Base-by-base conservation (phyloP, 1,140 invertebrate genomes). In the Cephus cinctus region DNA sequence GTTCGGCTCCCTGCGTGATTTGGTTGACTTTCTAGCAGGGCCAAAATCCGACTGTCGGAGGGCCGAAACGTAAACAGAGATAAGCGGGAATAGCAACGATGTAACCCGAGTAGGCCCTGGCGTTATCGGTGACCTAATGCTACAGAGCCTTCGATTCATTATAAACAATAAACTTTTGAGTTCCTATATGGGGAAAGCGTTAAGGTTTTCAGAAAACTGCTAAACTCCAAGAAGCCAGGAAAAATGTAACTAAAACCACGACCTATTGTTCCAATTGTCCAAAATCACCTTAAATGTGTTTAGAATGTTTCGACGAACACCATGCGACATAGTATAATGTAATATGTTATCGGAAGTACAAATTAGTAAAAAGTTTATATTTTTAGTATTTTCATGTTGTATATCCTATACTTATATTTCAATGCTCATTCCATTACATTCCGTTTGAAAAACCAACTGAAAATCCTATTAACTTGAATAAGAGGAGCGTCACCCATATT, bases 221-320 rank as follows among this genome's bases (percentile, higher is more conserved):
- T n/a, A n/a, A 6, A 27, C 25, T 6, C 25, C 25, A 27, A 27
- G 25, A 38, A 2, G 44, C 44, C 12, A 47, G 22, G 16, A 47
- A 39, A 48, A 48, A 48, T 34, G 19, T 41, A 40, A 14, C 39
- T 31, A 41, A 41, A 27, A 41, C 36, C 32, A 41, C 23, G 32
- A 48, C 46, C 11, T 41, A 48, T 41, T 41, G 18, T 34, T 9
- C 18, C 15, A 9, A 48, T 3, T 48, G 27, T 21, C 36, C 38
- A 48, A 8, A 48, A 12, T 41, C 38, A 40, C 46, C 46, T 41
- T 30, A 48, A 40, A 19, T 20, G 21, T 34, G 36, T 40, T 48
- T 40, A 19, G 1, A 48, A 31, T 48, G 25, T 41, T 34, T 41
- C 21, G 41, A 48, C 12, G 38, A 47, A 47, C 27, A 31, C 11